Evolutionary conservation across 2,113 vertebrate genomes (phyloP).

Genomic region (Marmota flaviventris): DNA sequence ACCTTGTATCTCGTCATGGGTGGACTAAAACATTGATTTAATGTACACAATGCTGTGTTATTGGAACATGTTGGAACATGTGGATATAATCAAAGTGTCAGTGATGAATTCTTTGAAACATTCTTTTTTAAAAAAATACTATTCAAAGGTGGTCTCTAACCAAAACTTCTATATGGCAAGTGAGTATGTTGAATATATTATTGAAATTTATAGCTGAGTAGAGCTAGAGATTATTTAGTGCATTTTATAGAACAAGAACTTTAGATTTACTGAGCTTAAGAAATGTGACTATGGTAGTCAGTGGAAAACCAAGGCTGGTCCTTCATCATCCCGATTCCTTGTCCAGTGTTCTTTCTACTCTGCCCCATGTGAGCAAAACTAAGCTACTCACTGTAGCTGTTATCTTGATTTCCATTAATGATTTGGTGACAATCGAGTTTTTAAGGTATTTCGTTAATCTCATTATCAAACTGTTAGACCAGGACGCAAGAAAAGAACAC

Average conservation of each 20-base stretch:
- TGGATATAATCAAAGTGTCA: constrained; percentile 73
- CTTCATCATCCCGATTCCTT: neutral
- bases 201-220: constrained; percentile 66
- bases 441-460: neutral
- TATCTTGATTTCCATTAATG: neutral
- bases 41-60: constrained; percentile 40
- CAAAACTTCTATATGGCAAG: constrained; percentile 2
- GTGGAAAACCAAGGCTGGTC: neutral
- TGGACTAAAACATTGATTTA: neutral
- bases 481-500: too few relatives aligned
- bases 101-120: constrained; percentile 65
- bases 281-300: constrained; percentile 12
- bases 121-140: neutral
- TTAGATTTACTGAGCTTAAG: constrained; percentile 59
- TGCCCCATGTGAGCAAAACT: neutral
- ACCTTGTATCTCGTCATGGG: neutral
- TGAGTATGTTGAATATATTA: constrained; percentile 51
- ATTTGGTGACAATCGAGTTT: neutral
- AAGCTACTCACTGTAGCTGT: neutral
- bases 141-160: constrained; percentile 66
- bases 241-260: constrained; percentile 31
- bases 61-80: constrained; percentile 51
- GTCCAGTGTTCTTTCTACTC: neutral
- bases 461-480: neutral
- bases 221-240: constrained; percentile 55